These are phyloP conservation scores for Bostrychus sinensis DNA, from an alignment of 2,113 vertebrate species.

Conservation along the genomic window DNA sequence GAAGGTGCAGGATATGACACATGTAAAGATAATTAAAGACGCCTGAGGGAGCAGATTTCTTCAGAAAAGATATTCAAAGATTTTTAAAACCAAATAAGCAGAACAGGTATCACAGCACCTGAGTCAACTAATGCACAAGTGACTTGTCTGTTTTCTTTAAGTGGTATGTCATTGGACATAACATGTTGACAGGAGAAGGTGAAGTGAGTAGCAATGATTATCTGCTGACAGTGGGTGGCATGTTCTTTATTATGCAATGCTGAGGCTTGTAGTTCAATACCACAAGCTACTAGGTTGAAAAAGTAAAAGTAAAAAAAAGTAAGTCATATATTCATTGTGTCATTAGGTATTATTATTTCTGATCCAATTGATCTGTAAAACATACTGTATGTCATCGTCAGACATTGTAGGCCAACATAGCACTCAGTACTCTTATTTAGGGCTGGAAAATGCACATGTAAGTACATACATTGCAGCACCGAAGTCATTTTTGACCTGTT, in stretches of 20 bases:
- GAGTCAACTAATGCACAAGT: background rate
- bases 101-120: background rate
- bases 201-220: background rate
- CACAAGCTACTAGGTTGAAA: background rate
- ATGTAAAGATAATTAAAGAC: conserved; percentile 1
- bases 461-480: too few relatives aligned
- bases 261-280: background rate
- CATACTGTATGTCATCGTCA: too few relatives aligned
- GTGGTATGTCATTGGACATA: background rate
- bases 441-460: too few relatives aligned
- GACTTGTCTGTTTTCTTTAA: background rate
- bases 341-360: background rate
- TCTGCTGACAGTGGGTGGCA: background rate
- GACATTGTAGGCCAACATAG: background rate
- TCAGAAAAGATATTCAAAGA: background rate
- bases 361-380: background rate
- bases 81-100: background rate
- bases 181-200: conserved; percentile 1
- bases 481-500: too few relatives aligned
- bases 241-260: background rate
- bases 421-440: too few relatives aligned
- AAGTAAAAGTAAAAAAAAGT: background rate
- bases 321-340: too few relatives aligned
- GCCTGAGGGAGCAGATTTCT: background rate
- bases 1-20: background rate